phyloP scores from a whole-genome alignment of 2,888 invertebrate genomes.

The Cephus spinipes region DNA sequence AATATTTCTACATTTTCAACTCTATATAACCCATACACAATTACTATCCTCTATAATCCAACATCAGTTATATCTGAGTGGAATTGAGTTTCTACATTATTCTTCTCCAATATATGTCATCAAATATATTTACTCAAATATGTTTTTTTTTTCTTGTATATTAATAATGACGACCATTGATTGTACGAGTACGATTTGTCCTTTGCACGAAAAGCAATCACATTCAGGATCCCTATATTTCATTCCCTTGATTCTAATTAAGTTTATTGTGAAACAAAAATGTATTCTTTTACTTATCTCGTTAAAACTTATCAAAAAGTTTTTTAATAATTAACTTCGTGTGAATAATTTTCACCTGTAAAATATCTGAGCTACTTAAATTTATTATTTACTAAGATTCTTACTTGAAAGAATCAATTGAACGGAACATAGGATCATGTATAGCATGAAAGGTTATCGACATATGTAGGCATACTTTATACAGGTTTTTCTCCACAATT shows the following conservation, averaged over 20 bases:
- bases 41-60: slow-evolving; percentile 3
- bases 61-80: slow-evolving; percentile 41
- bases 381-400: no score
- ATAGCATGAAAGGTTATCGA: no score
- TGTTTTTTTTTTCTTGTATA: slow-evolving; percentile 12
- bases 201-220: slow-evolving; percentile 49
- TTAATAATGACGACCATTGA: slow-evolving; percentile 49
- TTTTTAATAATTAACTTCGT: no score
- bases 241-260: background rate
- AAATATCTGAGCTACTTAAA: no score
- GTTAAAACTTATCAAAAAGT: background rate
- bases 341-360: no score
- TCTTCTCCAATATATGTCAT: background rate
- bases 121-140: background rate
- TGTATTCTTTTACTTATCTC: background rate
- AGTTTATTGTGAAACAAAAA: no score
- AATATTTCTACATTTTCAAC: slow-evolving; percentile 28
- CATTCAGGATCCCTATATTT: slow-evolving; percentile 39
- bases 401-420: no score
- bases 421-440: no score
- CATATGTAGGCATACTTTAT: no score
- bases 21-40: slow-evolving; percentile 7
- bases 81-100: no score
- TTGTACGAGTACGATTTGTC: slow-evolving; percentile 57
- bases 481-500: no score